These are phyloP conservation scores for Crepidodera aurea DNA, from an alignment of 2,888 invertebrate genomes.

Conservation along the genomic window DNA sequence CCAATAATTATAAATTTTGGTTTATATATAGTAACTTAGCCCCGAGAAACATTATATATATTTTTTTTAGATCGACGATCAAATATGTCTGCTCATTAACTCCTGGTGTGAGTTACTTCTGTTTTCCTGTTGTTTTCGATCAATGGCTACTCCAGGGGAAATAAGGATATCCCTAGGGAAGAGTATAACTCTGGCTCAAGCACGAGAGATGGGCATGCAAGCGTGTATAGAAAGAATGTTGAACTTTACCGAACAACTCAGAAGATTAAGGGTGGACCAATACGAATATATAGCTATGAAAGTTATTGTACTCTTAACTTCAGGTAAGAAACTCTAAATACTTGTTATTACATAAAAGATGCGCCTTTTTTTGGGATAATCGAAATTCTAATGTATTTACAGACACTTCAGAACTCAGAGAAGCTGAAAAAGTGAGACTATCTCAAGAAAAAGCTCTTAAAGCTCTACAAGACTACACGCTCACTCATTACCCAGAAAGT, in stretches of 20 bases:
- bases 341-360: too few species aligned
- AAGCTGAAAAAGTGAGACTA: conserved; percentile 92
- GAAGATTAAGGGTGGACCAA: conserved; percentile 88
- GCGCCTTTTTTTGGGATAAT: too few species aligned
- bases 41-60: too few species aligned
- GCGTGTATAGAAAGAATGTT: conserved; percentile 95
- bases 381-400: conserved; percentile 39
- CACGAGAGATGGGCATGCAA: conserved; percentile 77
- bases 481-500: conserved; percentile 89
- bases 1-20: too few species aligned
- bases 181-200: conserved; percentile 71
- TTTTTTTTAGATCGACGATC: conserved; percentile 88
- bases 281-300: conserved; percentile 98
- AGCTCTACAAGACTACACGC: conserved; percentile 90
- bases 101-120: conserved; percentile 95
- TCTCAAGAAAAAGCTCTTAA: conserved; percentile 94
- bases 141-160: conserved; percentile 88
- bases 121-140: conserved; percentile 94
- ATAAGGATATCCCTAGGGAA: conserved; percentile 73
- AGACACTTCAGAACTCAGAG: conserved; percentile 92
- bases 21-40: too few species aligned
- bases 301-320: conserved; percentile 89
- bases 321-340: too few species aligned
- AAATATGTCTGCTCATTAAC: conserved; percentile 94
- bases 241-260: conserved; percentile 91